Evolutionary conservation across 2,113 vertebrate species (phyloP).

Genomic region (Tor tambroides): DNA sequence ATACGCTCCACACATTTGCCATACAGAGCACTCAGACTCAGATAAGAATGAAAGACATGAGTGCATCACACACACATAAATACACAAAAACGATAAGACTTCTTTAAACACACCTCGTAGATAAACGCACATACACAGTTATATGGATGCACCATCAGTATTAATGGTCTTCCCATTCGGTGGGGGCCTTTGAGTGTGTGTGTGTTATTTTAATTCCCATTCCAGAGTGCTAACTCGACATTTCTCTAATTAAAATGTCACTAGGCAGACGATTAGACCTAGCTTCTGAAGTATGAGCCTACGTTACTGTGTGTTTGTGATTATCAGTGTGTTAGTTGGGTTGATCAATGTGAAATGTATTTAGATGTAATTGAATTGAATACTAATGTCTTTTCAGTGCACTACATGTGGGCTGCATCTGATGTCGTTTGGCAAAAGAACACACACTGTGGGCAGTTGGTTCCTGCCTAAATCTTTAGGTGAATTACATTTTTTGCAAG

Average conservation of each 20-base stretch:
- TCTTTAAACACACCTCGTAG: constrained; percentile 10
- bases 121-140: not conserved
- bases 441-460: not conserved
- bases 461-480: not conserved
- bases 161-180: constrained; percentile 33
- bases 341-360: constrained; percentile 34
- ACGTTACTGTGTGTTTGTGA: constrained; percentile 49
- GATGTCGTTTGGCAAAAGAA: not conserved
- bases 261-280: constrained; percentile 71
- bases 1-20: not conserved
- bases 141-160: constrained; percentile 5
- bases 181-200: constrained; percentile 18
- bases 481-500: not conserved
- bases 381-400: constrained; percentile 6
- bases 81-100: not conserved
- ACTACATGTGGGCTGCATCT: too few relatives aligned
- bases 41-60: constrained; percentile 42
- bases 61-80: constrained; percentile 4
- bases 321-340: constrained; percentile 48
- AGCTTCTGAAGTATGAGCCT: constrained; percentile 69
- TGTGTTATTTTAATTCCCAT: constrained; percentile 62
- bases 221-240: constrained; percentile 69
- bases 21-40: not conserved
- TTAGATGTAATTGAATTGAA: constrained; percentile 36
- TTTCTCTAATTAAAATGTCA: constrained; percentile 81